phyloP scores from a whole-genome alignment of 64 coral and sea anemone genomes.

The Montipora foliosa region DNA sequence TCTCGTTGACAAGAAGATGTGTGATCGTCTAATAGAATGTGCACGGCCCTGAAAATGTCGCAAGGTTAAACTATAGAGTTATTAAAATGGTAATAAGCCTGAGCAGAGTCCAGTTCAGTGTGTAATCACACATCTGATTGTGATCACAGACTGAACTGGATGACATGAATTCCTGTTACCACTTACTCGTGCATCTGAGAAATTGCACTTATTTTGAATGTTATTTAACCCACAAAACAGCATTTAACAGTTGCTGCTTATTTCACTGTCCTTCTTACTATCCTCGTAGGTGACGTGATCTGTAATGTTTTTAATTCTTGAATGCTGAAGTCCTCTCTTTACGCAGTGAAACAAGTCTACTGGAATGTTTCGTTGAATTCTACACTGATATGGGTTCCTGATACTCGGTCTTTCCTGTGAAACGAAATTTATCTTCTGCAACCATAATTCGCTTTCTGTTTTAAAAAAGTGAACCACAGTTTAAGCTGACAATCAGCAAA shows the following conservation, averaged over 20 bases:
- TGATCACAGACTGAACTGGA: too few species aligned
- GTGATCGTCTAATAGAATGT: background rate
- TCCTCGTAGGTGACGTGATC: constrained; percentile 32
- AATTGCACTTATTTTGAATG: too few species aligned
- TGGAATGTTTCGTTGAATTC: constrained; percentile 49
- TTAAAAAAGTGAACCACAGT: constrained; percentile 15
- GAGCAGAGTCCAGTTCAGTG: too few species aligned
- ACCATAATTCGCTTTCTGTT: constrained; percentile 31
- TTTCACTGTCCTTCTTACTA: constrained; percentile 41
- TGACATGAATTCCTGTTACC: background rate
- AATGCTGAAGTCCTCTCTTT: constrained; percentile 51
- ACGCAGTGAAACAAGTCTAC: constrained; percentile 41
- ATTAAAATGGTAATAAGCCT: too few species aligned
- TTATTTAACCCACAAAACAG: too few species aligned
- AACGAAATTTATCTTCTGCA: constrained; percentile 21
- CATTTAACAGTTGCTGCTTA: too few species aligned
- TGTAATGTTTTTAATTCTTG: constrained; percentile 25
- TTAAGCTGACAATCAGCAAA: constrained; percentile 51
- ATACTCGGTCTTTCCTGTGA: constrained; percentile 47
- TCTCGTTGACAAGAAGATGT: too few species aligned
- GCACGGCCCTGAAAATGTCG: constrained; percentile 40
- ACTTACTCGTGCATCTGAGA: too few species aligned
- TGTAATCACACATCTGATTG: too few species aligned
- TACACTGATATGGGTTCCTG: constrained; percentile 21
- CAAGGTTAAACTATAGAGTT: background rate